A percentile compares a stretch with the other conserved stretches of the same genome.
Conservation (phyloP, 2,888 invertebrate genomes). For the Clostera curtula region DNA sequence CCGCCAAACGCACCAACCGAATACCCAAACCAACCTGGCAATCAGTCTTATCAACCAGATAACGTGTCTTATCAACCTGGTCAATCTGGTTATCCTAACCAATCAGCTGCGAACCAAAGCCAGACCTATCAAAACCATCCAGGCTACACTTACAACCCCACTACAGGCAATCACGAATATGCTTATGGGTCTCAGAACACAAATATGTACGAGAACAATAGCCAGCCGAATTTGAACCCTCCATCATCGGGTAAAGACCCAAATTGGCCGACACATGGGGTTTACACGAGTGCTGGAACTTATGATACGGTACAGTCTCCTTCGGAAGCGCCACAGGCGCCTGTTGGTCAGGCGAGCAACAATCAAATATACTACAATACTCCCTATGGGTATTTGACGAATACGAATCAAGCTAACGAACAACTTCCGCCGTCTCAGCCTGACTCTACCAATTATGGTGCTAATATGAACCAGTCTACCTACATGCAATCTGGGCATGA, state of each 20-base stretch:
- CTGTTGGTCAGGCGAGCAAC: slow-evolving; percentile 23
- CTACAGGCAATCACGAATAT: slow-evolving; percentile 76
- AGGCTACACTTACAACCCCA: slow-evolving; percentile 75
- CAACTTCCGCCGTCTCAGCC: slow-evolving; percentile 28
- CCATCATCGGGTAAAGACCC: slow-evolving; percentile 33
- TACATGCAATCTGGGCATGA: slow-evolving; percentile 54
- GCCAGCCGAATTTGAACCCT: slow-evolving; percentile 33
- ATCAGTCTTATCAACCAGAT: slow-evolving; percentile 28
- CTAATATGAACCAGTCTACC: slow-evolving; percentile 50
- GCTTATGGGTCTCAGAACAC: slow-evolving; percentile 76
- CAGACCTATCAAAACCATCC: slow-evolving; percentile 72
- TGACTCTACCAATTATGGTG: slow-evolving; percentile 45
- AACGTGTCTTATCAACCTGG: slow-evolving; percentile 29
- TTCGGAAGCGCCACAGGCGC: slow-evolving; percentile 37
- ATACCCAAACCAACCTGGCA: no score
- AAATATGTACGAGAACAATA: slow-evolving; percentile 28
- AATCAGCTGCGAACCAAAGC: slow-evolving; percentile 30
- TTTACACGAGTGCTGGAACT: slow-evolving; percentile 66
- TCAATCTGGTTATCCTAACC: slow-evolving; percentile 31
- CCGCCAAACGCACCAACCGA: no score
- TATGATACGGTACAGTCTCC: slow-evolving; percentile 66
- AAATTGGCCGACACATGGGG: slow-evolving; percentile 41
- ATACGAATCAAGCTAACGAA: slow-evolving; percentile 40
- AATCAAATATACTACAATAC: slow-evolving; percentile 58
- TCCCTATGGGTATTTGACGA: slow-evolving; percentile 65